These are phyloP conservation scores for Chaenocephalus aceratus DNA, from an alignment of 2,113 vertebrate genomes.

Conservation along the genomic window DNA sequence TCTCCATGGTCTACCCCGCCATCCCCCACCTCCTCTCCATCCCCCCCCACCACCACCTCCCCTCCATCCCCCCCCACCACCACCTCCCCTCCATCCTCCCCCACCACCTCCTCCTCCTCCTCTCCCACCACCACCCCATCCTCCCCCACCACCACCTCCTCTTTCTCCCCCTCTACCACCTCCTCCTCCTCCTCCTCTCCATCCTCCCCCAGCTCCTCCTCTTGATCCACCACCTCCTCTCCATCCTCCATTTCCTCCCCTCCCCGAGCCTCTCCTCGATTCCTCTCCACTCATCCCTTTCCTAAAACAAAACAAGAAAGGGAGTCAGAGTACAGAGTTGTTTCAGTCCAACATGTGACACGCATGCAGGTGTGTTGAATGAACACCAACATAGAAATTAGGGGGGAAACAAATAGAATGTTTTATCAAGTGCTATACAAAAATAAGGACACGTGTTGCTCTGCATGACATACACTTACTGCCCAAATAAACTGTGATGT, in stretches of 20 bases:
- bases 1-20: constrained; percentile 5
- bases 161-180: not conserved
- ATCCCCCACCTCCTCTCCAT: too few relatives aligned
- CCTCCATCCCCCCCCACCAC: too few relatives aligned
- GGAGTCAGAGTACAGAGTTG: not conserved
- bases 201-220: constrained; percentile 45
- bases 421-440: too few relatives aligned
- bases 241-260: constrained; percentile 65
- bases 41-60: too few relatives aligned
- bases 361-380: not conserved
- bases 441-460: not conserved
- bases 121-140: too few relatives aligned
- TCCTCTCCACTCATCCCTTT: constrained; percentile 73
- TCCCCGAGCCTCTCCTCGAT: constrained; percentile 72
- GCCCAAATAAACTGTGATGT: not conserved
- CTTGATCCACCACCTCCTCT: constrained; percentile 45
- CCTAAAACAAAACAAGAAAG: not conserved
- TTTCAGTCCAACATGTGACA: not conserved
- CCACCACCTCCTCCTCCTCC: constrained; percentile 1
- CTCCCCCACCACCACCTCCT: too few relatives aligned
- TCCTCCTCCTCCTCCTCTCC: constrained; percentile 33
- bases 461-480: not conserved
- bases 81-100: constrained; percentile 33
- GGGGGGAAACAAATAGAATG: not conserved
- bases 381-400: not conserved